Evolutionary conservation across 2,113 vertebrate species (phyloP).

Genomic region (Setophaga coronata): DNA sequence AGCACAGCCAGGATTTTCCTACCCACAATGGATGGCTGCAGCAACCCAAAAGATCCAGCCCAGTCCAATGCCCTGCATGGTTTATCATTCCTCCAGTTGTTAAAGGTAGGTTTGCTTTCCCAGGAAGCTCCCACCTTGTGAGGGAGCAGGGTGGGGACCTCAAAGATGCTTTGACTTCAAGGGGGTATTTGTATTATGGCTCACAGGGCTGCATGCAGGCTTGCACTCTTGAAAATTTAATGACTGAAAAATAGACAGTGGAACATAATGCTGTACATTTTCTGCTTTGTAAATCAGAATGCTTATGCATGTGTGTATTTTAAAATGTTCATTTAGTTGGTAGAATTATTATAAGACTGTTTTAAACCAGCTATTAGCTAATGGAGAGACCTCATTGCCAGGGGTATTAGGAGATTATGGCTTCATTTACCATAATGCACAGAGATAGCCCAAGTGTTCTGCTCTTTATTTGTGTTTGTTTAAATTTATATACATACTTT

Average conservation of each 20-base stretch:
- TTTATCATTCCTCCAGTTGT: conserved; percentile 59
- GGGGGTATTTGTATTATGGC: neutral
- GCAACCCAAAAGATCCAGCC: conserved; percentile 56
- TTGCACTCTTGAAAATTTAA: neutral
- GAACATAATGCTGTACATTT: neutral
- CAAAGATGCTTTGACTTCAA: neutral
- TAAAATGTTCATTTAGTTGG: conserved; percentile 52
- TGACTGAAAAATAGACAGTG: conserved; percentile 16
- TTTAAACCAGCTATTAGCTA: conserved; percentile 56
- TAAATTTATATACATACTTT: conserved; percentile 41
- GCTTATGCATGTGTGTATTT: neutral
- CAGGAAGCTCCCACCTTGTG: neutral
- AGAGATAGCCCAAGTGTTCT: conserved; percentile 34
- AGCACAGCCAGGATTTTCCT: neutral
- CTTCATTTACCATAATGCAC: conserved; percentile 47
- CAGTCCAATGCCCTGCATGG: neutral
- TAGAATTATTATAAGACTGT: conserved; percentile 48
- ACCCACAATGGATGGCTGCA: conserved; percentile 7
- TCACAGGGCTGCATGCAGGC: neutral
- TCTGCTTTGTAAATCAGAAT: conserved; percentile 1
- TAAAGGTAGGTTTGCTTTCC: conserved; percentile 73
- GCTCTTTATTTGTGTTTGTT: conserved; percentile 48
- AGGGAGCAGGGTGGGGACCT: neutral
- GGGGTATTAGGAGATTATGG: conserved; percentile 59
- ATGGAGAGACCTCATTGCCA: conserved; percentile 35